Percentiles rank a stretch among this genome's conserved stretches.
These are phyloP conservation scores for Macrobrachium nipponense DNA, from an alignment of 1,140 invertebrate species.

Conservation along the genomic window DNA sequence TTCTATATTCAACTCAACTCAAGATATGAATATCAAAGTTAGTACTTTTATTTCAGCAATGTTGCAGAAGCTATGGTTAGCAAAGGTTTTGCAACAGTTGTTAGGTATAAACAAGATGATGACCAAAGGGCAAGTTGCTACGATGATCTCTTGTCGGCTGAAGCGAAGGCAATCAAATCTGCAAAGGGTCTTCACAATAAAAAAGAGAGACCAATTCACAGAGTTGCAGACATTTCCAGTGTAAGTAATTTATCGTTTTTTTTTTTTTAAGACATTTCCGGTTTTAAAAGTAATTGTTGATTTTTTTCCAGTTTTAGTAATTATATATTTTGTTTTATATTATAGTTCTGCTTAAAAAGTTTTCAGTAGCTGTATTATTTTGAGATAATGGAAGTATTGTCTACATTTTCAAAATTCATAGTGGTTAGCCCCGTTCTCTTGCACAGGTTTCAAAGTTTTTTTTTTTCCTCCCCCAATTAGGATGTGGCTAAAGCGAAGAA, in stretches of 20 bases:
- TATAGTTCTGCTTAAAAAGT: background rate
- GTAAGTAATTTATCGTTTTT: constrained; percentile 68
- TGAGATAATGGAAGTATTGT: background rate
- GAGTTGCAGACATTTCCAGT: constrained; percentile 89
- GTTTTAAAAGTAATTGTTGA: too few species aligned
- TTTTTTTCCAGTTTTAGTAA: constrained; percentile 79
- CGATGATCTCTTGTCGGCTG: constrained; percentile 92
- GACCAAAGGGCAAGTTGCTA: constrained; percentile 95
- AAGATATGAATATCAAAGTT: background rate
- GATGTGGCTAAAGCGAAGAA: constrained; percentile 90
- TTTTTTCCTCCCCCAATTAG: background rate
- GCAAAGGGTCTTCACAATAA: constrained; percentile 86
- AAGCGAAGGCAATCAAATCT: constrained; percentile 90
- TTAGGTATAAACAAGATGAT: constrained; percentile 93
- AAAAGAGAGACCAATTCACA: constrained; percentile 84
- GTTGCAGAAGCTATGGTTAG: constrained; percentile 93
- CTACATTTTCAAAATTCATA: background rate
- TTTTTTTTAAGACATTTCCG: too few species aligned
- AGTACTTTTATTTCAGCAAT: constrained; percentile 72
- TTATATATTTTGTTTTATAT: background rate
- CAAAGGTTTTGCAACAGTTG: constrained; percentile 92
- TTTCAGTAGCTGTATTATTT: background rate
- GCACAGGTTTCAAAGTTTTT: background rate
- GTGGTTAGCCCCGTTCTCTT: background rate
- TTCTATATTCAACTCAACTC: too few species aligned